Evolutionary conservation across 2,888 invertebrate genomes (phyloP).

Genomic region (Atherix ibis): DNA sequence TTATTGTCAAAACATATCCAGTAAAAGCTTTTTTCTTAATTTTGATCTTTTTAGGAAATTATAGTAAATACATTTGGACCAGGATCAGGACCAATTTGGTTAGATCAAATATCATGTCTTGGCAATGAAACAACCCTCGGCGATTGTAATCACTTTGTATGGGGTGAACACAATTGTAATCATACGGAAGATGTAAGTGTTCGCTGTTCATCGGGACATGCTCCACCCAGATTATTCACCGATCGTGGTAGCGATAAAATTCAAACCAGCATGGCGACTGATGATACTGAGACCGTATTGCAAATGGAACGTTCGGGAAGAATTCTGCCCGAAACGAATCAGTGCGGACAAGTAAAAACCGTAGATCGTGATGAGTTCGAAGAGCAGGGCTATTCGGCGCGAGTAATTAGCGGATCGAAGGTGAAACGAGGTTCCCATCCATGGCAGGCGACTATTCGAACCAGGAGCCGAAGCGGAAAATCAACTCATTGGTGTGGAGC

Average conservation of each 20-base stretch:
- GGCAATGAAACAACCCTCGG: conserved; percentile 50
- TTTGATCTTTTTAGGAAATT: conserved; percentile 17
- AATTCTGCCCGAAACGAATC: conserved; percentile 22
- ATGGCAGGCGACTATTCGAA: conserved; percentile 58
- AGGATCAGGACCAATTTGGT: conserved; percentile 50
- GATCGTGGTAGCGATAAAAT: no score
- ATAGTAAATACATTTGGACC: conserved; percentile 26
- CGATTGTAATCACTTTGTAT: conserved; percentile 46
- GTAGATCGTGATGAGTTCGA: conserved; percentile 34
- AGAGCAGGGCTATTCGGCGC: conserved; percentile 32
- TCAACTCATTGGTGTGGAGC: conserved; percentile 62
- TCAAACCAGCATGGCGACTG: no score
- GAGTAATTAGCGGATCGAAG: conserved; percentile 45
- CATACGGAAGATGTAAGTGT: conserved; percentile 59
- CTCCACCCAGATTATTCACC: background rate
- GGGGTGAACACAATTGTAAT: conserved; percentile 55
- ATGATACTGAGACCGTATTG: conserved; percentile 16
- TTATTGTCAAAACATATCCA: background rate
- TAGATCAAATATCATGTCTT: conserved; percentile 49
- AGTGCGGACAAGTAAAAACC: conserved; percentile 37
- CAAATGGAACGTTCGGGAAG: conserved; percentile 24
- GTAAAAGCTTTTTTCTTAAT: background rate
- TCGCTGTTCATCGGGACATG: conserved; percentile 20
- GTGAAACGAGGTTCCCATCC: conserved; percentile 52
- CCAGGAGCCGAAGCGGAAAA: conserved; percentile 37